Base-by-base conservation (phyloP, 1,140 invertebrate genomes). In the Metaphire vulgaris region DNA sequence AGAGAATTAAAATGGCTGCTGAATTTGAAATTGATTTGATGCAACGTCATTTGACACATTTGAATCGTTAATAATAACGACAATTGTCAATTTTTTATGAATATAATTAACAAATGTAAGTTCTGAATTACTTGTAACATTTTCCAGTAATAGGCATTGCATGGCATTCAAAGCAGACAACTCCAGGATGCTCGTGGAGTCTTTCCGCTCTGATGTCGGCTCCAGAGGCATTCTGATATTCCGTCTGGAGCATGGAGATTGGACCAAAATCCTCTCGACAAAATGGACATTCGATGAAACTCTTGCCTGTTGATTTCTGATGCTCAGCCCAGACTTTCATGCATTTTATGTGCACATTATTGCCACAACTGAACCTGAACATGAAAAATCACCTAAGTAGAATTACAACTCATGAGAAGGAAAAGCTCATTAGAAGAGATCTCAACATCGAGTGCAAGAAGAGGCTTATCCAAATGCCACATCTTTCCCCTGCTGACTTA, bases 291-390 rank as follows among this genome's bases (percentile, higher is more conserved):
- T 85, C 84, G 32, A 87, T 82, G 65, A 72, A 74, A 34, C 29
- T 66, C 33, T 85, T 82, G 28, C 82, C 83, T 14, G 81, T 79
- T 65, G 81, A 79, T 74, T 82, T 82, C 75, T 86, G 85, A 77
- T 87, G 86, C 33, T 86, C 85, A 1, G 85, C 84, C 83, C 84
- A 86, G 6, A 87, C 80, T 73, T 83, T 85, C 85, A 87, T 86
- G 80, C 86, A 87, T 75, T 86, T 86, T 26, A 86, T 85, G 79
- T 87, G 86, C 14, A 87, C 83, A 77, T 82, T 87, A 79, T 87
- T 87, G 2, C 85, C 85, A 81, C 86, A 87, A 14, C 85, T 82
- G 82, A 83, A 86, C 70, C 85, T 86, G 76, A 15, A 77, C 77
- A 33, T 21, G 41, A 2, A 68, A 68, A 75, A 30, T 21, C 28